A percentile compares a stretch with the other conserved stretches of the same genome.
These are phyloP conservation scores for Artibeus lituratus DNA, from an alignment of 2,797 vertebrate species.

Conservation along the genomic window DNA sequence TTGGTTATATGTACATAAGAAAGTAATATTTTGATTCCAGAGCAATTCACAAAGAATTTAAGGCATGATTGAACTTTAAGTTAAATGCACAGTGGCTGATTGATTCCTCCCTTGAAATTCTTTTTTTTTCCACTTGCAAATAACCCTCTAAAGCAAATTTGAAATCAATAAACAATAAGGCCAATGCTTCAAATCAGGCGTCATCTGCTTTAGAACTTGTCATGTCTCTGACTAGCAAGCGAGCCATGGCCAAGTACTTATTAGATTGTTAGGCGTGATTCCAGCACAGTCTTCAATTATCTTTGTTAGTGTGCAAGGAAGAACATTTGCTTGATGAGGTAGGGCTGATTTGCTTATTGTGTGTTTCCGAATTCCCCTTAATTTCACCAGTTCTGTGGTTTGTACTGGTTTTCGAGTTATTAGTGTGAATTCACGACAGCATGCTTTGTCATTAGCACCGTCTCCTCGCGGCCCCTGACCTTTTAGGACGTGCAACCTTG, in stretches of 20 bases:
- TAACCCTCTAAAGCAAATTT: conserved; percentile 33
- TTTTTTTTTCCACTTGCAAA: background rate
- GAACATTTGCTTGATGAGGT: conserved; percentile 68
- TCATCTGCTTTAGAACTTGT: conserved; percentile 44
- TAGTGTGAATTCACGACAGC: conserved; percentile 55
- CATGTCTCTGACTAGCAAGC: conserved; percentile 60
- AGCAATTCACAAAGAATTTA: background rate
- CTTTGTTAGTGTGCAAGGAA: conserved; percentile 56
- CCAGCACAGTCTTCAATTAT: conserved; percentile 66
- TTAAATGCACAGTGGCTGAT: background rate
- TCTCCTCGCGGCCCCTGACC: background rate
- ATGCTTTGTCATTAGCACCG: conserved; percentile 36
- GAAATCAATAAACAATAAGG: conserved; percentile 64
- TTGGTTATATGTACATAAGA: background rate
- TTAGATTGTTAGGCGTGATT: conserved; percentile 53
- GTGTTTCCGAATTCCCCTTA: conserved; percentile 37
- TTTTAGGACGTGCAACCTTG: background rate
- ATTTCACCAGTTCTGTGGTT: conserved; percentile 54
- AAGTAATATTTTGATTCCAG: conserved; percentile 29
- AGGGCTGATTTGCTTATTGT: conserved; percentile 68
- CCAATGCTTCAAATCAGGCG: conserved; percentile 52
- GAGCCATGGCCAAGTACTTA: conserved; percentile 60
- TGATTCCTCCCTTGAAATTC: background rate
- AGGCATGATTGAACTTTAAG: background rate
- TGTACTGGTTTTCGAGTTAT: conserved; percentile 59